A percentile compares a stretch with the other conserved stretches of the same genome.
Conservation (phyloP, 2,888 invertebrate species). For the Piscicola geometra region DNA sequence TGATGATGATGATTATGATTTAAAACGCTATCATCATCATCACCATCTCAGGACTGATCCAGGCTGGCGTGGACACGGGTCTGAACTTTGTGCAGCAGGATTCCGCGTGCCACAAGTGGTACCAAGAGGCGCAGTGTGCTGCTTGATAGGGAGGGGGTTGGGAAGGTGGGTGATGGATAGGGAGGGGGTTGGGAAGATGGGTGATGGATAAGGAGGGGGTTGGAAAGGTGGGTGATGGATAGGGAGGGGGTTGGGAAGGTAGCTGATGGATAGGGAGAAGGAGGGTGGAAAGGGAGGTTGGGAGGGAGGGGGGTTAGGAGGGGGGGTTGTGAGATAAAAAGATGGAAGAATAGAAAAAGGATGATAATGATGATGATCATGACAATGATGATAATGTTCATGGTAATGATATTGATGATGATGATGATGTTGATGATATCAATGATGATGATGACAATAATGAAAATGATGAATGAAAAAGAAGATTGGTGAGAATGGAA, state of each 20-base stretch:
- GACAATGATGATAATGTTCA: background rate
- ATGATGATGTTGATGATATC: constrained; percentile 8
- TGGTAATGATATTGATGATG: too few relatives aligned
- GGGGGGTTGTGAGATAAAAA: too few relatives aligned
- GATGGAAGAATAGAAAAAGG: background rate
- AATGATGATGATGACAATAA: constrained; percentile 23
- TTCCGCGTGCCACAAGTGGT: constrained; percentile 32
- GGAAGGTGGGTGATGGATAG: background rate
- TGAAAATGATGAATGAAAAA: constrained; percentile 12
- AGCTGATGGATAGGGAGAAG: background rate
- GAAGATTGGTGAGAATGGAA: background rate
- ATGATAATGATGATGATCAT: background rate
- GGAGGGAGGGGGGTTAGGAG: background rate
- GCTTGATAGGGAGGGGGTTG: background rate
- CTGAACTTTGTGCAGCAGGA: constrained; percentile 25
- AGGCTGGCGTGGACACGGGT: constrained; percentile 12
- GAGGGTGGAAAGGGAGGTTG: background rate
- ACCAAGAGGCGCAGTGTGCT: constrained; percentile 15
- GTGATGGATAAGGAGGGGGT: background rate
- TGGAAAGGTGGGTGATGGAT: background rate
- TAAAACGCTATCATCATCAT: too few relatives aligned
- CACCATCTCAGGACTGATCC: background rate
- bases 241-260: background rate
- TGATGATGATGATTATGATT: too few relatives aligned
- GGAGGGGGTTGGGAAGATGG: background rate